Base-by-base conservation (phyloP, 2,113 vertebrate species). In the Tiliqua scincoides region DNA sequence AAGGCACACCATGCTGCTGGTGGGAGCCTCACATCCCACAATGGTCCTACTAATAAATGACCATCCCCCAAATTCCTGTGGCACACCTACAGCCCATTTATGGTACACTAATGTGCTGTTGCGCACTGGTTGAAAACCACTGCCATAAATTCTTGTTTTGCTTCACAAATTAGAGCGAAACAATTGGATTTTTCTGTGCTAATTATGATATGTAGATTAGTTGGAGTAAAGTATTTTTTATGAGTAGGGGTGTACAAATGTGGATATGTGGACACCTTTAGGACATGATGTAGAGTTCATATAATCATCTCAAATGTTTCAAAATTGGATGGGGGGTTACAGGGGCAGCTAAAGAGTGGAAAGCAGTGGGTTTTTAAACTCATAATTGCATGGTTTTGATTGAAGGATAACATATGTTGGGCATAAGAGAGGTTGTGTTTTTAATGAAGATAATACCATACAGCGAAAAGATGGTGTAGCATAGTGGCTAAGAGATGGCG, bases 151-250 rank as follows among this genome's bases (percentile, higher is more conserved):
- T n/a, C n/a, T n/a, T n/a, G 43, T 75, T 12, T 75, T 75, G 52
- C 12, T 43, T 75, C 30, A 75, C 52, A 37, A 75, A 89, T 54
- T 87, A 70, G 82, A 90, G 84, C 0, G 0, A 91, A 80, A 87
- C 87, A 87, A 81, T 79, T 85, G 89, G 73, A 81, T 85, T 91
- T n/a, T 91, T 94, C 85, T 91, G 37, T 91, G 91, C 83, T 93
- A 71, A 89, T 88, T 84, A 71, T 87, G 91, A 93, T 92, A 91
- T 85, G 4, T 67, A 88, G 91, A 91, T 91, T 93, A 93, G 77
- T 0, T 54, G 1, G 91, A 87, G 90, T 91, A 93, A 93, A 91
- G 54, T 90, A n/a, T 91, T 95, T 92, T 85, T 79, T 88, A 85
- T 61, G 89, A 91, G 78, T 87, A 81, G 86, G 68, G 91, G 83